phyloP scores from a whole-genome alignment of 2,797 vertebrate genomes.

The Coccyzus lansbergi region DNA sequence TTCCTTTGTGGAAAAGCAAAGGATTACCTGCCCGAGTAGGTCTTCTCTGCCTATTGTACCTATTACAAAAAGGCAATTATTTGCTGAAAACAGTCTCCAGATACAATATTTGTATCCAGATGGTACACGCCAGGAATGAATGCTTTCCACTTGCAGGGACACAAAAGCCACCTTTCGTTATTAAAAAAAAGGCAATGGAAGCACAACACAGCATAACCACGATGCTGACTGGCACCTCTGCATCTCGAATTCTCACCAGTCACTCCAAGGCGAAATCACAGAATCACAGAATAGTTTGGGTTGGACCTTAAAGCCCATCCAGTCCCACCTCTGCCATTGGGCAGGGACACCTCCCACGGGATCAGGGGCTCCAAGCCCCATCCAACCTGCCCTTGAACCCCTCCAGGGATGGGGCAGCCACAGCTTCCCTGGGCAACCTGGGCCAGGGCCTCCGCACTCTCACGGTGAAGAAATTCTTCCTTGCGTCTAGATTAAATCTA shows the following conservation, averaged over 20 bases:
- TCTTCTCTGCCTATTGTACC: neutral
- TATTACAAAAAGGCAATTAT: neutral
- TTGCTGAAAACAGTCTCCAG: constrained; percentile 8
- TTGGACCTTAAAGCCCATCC: too few relatives aligned
- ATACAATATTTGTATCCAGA: neutral
- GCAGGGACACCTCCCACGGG: too few relatives aligned
- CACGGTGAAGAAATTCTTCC: too few relatives aligned
- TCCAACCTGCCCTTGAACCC: too few relatives aligned
- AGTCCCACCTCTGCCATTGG: too few relatives aligned
- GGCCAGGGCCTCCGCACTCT: too few relatives aligned
- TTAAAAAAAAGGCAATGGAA: neutral
- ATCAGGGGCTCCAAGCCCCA: too few relatives aligned
- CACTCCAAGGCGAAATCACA: neutral
- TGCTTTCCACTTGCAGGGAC: neutral
- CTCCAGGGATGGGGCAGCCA: too few relatives aligned
- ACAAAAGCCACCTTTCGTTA: neutral
- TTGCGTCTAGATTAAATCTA: too few relatives aligned
- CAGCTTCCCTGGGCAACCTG: too few relatives aligned
- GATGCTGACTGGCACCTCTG: neutral
- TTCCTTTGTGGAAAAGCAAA: neutral
- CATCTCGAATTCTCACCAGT: neutral
- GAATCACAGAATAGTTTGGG: too few relatives aligned
- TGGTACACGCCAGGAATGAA: neutral
- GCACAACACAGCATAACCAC: neutral
- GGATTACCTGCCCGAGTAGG: neutral